Percentiles rank a stretch among this genome's conserved stretches.
Conservation (phyloP, 1,140 invertebrate species). For the Drosophila kanapiae region DNA sequence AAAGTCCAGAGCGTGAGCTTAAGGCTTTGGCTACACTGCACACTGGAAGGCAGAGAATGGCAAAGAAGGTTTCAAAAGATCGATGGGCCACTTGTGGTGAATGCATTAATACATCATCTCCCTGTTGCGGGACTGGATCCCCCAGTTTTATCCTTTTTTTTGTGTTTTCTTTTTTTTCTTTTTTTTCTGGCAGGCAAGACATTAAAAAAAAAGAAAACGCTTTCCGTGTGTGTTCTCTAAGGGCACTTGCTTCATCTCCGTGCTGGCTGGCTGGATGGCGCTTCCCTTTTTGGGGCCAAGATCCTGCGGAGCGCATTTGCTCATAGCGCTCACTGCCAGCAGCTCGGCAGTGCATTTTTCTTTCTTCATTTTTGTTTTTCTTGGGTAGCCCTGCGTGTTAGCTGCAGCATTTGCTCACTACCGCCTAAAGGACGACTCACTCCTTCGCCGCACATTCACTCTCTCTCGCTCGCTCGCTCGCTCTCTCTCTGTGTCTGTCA, state of each 20-base stretch:
- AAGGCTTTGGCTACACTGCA: conserved; percentile 12
- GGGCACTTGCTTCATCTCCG: conserved; percentile 1
- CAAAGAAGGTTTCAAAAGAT: conserved; percentile 12
- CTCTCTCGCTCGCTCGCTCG: background rate
- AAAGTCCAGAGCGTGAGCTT: conserved; percentile 26
- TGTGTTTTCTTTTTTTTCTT: no score
- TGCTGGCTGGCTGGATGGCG: conserved; percentile 2
- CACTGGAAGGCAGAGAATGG: conserved; percentile 26
- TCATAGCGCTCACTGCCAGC: conserved; percentile 1
- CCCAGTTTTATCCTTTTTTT: no score
- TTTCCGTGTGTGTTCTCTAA: conserved; percentile 9
- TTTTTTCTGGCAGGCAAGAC: no score
- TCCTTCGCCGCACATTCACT: background rate
- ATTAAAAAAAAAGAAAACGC: conserved; percentile 1
- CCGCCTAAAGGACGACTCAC: conserved; percentile 3
- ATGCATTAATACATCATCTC: conserved; percentile 7
- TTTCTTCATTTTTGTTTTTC: no score
- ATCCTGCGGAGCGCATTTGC: conserved; percentile 14
- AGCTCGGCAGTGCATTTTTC: background rate
- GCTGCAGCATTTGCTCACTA: background rate
- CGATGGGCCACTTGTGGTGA: conserved; percentile 28
- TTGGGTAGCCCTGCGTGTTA: background rate
- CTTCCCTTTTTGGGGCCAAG: background rate
- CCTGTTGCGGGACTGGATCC: background rate
- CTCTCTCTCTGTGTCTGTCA: background rate